Conservation (phyloP, 2,113 vertebrate species). For the Cephalopholis sonnerati region DNA sequence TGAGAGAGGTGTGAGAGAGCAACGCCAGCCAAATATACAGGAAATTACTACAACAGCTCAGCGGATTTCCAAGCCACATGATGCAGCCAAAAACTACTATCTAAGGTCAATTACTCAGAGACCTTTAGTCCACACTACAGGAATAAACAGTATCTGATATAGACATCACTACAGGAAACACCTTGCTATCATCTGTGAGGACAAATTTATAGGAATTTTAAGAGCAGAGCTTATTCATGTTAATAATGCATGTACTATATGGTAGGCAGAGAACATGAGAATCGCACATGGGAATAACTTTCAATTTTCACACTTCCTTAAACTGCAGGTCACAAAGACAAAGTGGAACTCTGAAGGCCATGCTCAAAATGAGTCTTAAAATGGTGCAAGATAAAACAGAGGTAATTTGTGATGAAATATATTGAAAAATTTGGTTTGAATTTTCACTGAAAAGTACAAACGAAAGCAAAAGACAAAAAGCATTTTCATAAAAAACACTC, state of each 20-base stretch:
- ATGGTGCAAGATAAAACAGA: not conserved
- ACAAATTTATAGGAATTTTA: not conserved
- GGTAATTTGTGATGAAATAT: not conserved
- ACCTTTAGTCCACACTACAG: slow-evolving; percentile 12
- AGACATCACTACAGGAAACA: slow-evolving; percentile 1
- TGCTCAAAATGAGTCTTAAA: not conserved
- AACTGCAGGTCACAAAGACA: slow-evolving; percentile 16
- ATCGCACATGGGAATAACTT: slow-evolving; percentile 19
- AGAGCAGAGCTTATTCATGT: not conserved
- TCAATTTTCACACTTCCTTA: slow-evolving; percentile 52
- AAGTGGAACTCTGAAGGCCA: slow-evolving; percentile 1
- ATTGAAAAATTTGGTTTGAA: not conserved
- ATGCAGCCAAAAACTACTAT: slow-evolving; percentile 31
- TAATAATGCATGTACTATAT: not conserved
- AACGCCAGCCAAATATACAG: slow-evolving; percentile 50
- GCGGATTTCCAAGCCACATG: slow-evolving; percentile 50
- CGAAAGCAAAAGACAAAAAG: not conserved
- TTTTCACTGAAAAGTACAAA: no score
- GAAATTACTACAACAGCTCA: slow-evolving; percentile 61
- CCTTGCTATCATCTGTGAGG: not conserved
- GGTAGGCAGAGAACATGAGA: not conserved
- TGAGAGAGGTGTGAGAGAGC: slow-evolving; percentile 5
- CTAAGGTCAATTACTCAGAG: slow-evolving; percentile 14
- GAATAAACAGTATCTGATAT: not conserved
- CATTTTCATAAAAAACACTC: not conserved